Evolutionary conservation across 1,140 invertebrate species (phyloP).

Genomic region (Drosophila malerkotliana): DNA sequence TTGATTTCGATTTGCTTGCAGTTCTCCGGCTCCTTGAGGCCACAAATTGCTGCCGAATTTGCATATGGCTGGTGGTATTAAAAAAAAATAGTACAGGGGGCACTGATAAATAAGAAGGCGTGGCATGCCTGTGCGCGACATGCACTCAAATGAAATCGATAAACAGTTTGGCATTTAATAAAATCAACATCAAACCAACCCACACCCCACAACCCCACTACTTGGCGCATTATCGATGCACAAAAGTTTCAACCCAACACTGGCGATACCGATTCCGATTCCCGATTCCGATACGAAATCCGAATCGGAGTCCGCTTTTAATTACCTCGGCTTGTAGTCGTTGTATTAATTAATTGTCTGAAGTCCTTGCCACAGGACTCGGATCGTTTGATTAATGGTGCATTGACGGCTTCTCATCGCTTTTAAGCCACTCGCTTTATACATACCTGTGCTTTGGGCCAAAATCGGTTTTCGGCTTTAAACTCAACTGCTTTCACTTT

Average conservation of each 20-base stretch:
- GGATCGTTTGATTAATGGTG: background rate
- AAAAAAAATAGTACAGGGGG: background rate
- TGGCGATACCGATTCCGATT: constrained; percentile 2
- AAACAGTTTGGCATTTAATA: constrained; percentile 69
- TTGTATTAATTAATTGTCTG: constrained; percentile 7
- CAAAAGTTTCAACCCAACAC: constrained; percentile 11
- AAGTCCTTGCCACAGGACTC: constrained; percentile 1
- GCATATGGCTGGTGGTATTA: constrained; percentile 40
- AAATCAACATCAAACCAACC: constrained; percentile 49
- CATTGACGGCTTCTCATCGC: background rate
- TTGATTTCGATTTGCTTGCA: constrained; percentile 65
- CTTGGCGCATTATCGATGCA: background rate
- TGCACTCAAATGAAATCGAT: constrained; percentile 66
- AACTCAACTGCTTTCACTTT: background rate
- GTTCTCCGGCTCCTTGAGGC: constrained; percentile 21
- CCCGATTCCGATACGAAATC: background rate
- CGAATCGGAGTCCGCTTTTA: constrained; percentile 18
- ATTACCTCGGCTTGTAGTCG: constrained; percentile 20
- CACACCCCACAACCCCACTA: background rate
- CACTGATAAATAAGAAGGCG: background rate
- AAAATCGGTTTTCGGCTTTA: background rate
- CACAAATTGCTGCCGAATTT: constrained; percentile 64
- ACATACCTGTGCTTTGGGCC: background rate
- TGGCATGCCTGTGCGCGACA: constrained; percentile 61
- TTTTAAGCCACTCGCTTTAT: background rate